Base-by-base conservation (phyloP, 2,113 vertebrate genomes). In the Pollachius pollachius region DNA sequence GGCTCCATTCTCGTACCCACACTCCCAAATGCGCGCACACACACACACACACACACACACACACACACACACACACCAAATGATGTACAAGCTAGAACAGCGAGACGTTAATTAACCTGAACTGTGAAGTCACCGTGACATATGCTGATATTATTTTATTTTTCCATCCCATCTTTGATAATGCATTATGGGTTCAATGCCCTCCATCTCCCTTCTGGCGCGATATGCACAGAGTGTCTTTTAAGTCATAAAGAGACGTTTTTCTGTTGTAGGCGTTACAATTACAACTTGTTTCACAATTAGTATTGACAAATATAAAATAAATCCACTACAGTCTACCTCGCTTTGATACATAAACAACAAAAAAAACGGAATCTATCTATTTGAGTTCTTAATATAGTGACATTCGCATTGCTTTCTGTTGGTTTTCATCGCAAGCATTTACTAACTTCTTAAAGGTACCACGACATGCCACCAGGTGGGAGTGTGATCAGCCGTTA, bases 91-190 rank as follows among this genome's bases (percentile, higher is more conserved):
- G 18, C 59, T 63, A 48, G 3, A 70, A 34, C 71, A 19, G 71
- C 18, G 6, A 52, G 58, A 27, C 25, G 17, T 58, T 25, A 59
- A 41, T 64, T 15, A 58, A 66, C 63, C 72, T 56, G 5, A 62
- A 69, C 62, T 27, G 23, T 74, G 30, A 67, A 21, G 67, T 25
- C 52, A n/a, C 23, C 27, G 5, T 18, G 25, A 63, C 61, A 27
- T 63, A 16, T 15, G 61, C 2, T 21, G 30, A 34, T 4, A 34
- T 34, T 17, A 17, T 15, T 63, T 15, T 30, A 30, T 30, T 63
- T 63, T 13, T 62, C 5, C 4, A 16, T 61, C 13, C 25, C 21
- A 18, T 11, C 60, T 62, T 8, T n/a, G n/a, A 19, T 59, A 59
- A n/a, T 8, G 18, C n/a, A 19, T 16, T 21, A 60, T 57, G 54